Evolutionary conservation across 1,140 invertebrate genomes (phyloP).

Genomic region (Philopotamus ludificatus): DNA sequence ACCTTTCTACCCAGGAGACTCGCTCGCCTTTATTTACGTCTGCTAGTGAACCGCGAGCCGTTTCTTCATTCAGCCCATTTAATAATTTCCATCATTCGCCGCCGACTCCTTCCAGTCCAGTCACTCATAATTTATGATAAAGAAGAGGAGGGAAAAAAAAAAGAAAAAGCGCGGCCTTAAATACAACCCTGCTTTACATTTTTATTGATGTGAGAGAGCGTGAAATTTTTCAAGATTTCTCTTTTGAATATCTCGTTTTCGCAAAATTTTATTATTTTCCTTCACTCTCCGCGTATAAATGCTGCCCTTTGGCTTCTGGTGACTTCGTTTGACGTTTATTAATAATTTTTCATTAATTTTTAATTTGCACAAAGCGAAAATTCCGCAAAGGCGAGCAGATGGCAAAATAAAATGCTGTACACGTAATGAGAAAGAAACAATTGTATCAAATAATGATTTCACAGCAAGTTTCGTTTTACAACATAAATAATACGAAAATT

Average conservation of each 20-base stretch:
- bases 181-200: slow-evolving; percentile 26
- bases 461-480: too few species aligned
- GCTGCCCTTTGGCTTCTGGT: background rate
- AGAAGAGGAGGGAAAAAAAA: slow-evolving; percentile 5
- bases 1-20: background rate
- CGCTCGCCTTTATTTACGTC: background rate
- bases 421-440: background rate
- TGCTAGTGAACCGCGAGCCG: slow-evolving; percentile 11
- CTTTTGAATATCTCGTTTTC: background rate
- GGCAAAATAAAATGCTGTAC: background rate
- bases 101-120: slow-evolving; percentile 15
- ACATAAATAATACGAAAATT: too few species aligned
- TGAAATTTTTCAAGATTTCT: background rate
- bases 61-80: slow-evolving; percentile 20
- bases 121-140: slow-evolving; percentile 30
- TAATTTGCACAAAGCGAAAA: background rate
- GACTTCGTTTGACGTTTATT: background rate
- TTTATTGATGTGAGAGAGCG: slow-evolving; percentile 27
- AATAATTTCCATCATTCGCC: slow-evolving; percentile 22
- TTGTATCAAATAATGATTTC: background rate
- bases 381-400: background rate
- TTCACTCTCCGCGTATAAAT: background rate
- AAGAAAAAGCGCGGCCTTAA: too few species aligned
- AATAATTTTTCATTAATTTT: background rate
- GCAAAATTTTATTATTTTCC: background rate